Evolutionary conservation across 2,888 invertebrate genomes (phyloP), one percentile per base, ranked within the genome.

Genomic region (Ichneumoninae sp.): DNA sequence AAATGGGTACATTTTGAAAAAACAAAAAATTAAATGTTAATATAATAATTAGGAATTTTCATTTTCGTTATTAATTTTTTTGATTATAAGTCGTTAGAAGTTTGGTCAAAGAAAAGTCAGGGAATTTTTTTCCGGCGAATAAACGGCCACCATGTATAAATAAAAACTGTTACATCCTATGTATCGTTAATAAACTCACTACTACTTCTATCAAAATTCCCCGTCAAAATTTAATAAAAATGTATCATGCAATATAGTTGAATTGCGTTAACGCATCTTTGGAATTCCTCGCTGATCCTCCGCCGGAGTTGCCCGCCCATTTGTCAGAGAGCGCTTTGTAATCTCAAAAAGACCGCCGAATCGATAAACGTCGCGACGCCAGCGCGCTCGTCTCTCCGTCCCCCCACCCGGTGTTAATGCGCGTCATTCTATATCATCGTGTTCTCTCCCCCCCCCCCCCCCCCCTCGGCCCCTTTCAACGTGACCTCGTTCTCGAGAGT

Each of bases 311-410:
- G 22, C 57, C 26, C 22, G 22, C 8, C 54, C 26, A 1, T 26
- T 63, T 30, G 63, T 54, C 19, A 6, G 22, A 3, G 36, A 54
- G 7, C 50, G 30, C 16, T 65, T 66, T 30, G 40, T n/a, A 8
- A 50, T 60, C 65, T 80, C 71, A 33, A 83, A 83, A 80, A 76
- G 50, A 44, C 80, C 83, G 83, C 79, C 54, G 22, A 70, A 83
- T 83, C 70, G 74, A 74, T 65, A 70, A 63, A 19, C 83, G 22
- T 63, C 22, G 70, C 54, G 73, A 52, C 74, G 75, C 54, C 13
- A 66, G 83, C 79, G 79, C 70, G 6, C 75, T 50, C 69, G 36
- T 16, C 8, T 13, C 71, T 5, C 13, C 2, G 4, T 1, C n/a
- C 54, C 30, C 44, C 13, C 47, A n/a, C 50, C 44, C 36, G 19